Conservation (phyloP, 2,797 vertebrate species). For the Phaenicophaeus curvirostris region DNA sequence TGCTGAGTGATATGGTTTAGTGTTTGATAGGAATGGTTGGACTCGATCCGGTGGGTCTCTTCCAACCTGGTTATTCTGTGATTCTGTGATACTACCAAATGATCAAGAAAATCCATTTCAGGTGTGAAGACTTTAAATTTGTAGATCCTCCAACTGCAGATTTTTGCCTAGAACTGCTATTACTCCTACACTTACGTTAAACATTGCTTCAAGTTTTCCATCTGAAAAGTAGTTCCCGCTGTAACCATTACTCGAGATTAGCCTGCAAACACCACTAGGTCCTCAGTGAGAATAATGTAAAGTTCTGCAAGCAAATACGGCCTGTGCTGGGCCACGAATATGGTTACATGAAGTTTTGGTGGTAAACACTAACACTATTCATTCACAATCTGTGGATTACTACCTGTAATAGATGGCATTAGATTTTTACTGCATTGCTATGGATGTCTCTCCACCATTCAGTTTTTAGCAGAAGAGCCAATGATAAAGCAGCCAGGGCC, state of each 20-base stretch:
- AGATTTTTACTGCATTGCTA: neutral
- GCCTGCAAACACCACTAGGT: neutral
- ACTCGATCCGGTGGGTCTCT: too few species aligned
- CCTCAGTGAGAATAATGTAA: neutral
- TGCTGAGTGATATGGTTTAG: too few species aligned
- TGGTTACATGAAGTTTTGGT: neutral
- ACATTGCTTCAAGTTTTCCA: neutral
- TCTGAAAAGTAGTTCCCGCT: neutral
- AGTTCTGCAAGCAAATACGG: neutral
- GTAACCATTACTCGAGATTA: neutral
- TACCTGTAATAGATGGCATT: neutral
- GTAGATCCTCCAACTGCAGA: neutral
- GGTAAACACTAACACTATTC: too few species aligned
- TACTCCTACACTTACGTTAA: neutral
- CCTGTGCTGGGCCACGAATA: neutral
- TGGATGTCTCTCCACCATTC: neutral
- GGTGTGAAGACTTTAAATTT: neutral
- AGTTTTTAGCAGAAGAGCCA: neutral
- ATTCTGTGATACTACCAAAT: too few species aligned
- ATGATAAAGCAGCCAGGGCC: neutral
- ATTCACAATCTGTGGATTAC: fast-evolving
- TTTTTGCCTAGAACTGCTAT: neutral
- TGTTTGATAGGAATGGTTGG: too few species aligned
- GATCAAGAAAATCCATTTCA: neutral
- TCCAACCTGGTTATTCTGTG: too few species aligned